These are phyloP conservation scores for Camelus dromedarius DNA, from an alignment of 2,113 vertebrate species.

Conservation along the genomic window DNA sequence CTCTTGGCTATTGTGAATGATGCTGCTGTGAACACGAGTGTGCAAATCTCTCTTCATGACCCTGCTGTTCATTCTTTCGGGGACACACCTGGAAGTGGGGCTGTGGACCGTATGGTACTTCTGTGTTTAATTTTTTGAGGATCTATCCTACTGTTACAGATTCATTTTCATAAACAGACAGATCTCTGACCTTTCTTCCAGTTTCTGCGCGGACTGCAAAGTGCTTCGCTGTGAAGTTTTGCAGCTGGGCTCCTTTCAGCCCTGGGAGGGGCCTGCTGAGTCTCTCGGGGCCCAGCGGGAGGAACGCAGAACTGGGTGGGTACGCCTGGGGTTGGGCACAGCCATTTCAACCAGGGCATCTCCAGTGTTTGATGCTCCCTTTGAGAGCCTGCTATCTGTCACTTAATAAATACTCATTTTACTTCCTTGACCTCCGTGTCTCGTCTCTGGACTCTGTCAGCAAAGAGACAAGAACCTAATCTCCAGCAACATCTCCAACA, in stretches of 20 bases:
- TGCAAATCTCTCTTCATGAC: not conserved
- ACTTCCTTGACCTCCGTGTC: no score
- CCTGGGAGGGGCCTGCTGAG: no score
- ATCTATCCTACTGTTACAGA: not conserved
- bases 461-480: no score
- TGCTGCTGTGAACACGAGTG: not conserved
- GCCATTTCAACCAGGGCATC: not conserved
- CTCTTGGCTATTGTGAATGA: not conserved
- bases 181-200: not conserved
- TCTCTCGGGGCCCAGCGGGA: not conserved
- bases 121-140: not conserved
- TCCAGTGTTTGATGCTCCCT: not conserved
- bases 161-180: not conserved
- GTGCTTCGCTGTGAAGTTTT: not conserved
- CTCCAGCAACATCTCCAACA: no score
- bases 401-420: no score
- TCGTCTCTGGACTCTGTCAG: no score
- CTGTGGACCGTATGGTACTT: no score
- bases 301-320: no score
- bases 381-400: no score
- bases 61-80: not conserved
- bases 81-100: not conserved
- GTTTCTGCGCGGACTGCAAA: not conserved
- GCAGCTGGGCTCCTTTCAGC: not conserved
- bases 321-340: fast-evolving